phyloP scores from a whole-genome alignment of 2,113 vertebrate species.

The Eleginops maclovinus region DNA sequence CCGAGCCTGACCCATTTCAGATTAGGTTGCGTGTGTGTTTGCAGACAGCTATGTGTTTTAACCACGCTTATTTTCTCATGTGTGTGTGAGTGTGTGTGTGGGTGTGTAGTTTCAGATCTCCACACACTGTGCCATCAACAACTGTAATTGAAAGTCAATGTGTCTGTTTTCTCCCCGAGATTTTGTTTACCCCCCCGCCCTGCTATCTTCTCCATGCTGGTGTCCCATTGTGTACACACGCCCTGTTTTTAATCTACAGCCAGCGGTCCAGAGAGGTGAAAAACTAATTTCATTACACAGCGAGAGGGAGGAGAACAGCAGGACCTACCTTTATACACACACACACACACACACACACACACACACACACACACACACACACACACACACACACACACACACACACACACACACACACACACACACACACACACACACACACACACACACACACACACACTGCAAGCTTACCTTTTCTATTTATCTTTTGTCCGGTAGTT shows the following conservation, averaged over 20 bases:
- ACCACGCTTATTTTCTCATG: slow-evolving; percentile 18
- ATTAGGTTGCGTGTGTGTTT: slow-evolving; percentile 14
- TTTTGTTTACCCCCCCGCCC: slow-evolving; percentile 13
- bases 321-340: not conserved
- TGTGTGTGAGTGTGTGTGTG: not conserved
- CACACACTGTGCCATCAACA: slow-evolving; percentile 24
- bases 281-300: slow-evolving; percentile 26
- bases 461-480: not conserved
- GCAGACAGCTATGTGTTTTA: slow-evolving; percentile 21
- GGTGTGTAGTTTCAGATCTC: slow-evolving; percentile 2
- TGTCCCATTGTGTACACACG: slow-evolving; percentile 27
- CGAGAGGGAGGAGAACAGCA: not conserved
- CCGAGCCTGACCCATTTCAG: slow-evolving; percentile 53
- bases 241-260: slow-evolving; percentile 50
- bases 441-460: no score
- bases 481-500: slow-evolving; percentile 1
- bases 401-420: no score
- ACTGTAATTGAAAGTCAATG: slow-evolving; percentile 53
- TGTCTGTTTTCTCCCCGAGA: not conserved
- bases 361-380: no score
- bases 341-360: no score
- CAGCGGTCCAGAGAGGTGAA: slow-evolving; percentile 21
- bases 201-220: slow-evolving; percentile 19
- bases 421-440: no score
- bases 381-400: no score